Base-by-base conservation (phyloP, 2,797 vertebrate genomes). In the Sebastes melanostomus region DNA sequence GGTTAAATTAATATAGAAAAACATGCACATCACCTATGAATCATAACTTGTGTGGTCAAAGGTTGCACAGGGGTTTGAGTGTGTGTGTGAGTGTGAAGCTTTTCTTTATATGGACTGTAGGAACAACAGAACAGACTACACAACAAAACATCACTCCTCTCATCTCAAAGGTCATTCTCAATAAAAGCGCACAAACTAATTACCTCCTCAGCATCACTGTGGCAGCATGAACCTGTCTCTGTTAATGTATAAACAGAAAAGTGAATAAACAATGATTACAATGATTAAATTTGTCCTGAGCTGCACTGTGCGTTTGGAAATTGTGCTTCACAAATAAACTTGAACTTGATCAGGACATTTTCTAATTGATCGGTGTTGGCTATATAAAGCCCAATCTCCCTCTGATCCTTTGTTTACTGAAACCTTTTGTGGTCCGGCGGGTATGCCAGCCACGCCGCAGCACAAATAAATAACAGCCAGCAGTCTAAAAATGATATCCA, bases 161-260 rank as follows among this genome's bases (percentile, higher is more conserved):
- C 24, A 55, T 36, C 42, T 73, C 27, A 80, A 84, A 70, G 63
- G 70, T 89, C 66, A 71, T 77, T 72, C 29, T 72, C 32, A 74
- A 69, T 61, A 63, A 66, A 83, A n/a, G 56, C 66, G 32, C 10
- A 55, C n/a, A 77, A 77, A 75, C 14, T 58, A 63, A 85, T 80
- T 24, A 86, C 73, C n/a, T 73, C 5, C 63, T 72, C 24, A 63
- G 32, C 22, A 36, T 50, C 22, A 24, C 34, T 79, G 22, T 34
- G 38, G 30, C 67, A 63, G 11, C 20, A 24, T 1, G 18, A 7
- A 54, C 20, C 13, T 25, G 55, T 34, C 67, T 73, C 54, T 61
- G 67, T 86, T 63, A 77, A 70, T 30, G 55, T 42, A 69, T 77
- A 30, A 70, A 63, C 34, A 72, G n/a, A 61, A 71, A 75, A 4